Evolutionary conservation across 2,888 invertebrate genomes (phyloP).

Genomic region (Rhagium mordax): DNA sequence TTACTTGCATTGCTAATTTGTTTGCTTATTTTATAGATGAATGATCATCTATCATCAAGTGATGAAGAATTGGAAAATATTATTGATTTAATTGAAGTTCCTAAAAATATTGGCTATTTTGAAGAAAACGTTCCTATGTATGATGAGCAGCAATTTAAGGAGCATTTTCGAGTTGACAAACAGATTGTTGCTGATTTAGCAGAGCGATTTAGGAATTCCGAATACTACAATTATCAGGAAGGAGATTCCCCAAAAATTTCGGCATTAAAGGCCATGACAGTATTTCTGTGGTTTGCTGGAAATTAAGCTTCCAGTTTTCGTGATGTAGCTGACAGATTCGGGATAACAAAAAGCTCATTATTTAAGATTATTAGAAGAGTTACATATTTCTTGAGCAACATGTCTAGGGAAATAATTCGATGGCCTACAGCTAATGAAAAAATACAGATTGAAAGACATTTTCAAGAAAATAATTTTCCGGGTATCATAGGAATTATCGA

Average conservation of each 20-base stretch:
- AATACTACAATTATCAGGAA: slow-evolving; percentile 8
- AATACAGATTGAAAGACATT: neutral
- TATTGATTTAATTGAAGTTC: neutral
- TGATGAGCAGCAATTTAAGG: neutral
- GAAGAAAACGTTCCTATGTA: slow-evolving; percentile 3
- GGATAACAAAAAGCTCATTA: neutral
- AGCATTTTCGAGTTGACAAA: slow-evolving; percentile 21
- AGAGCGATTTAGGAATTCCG: neutral
- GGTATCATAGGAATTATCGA: neutral
- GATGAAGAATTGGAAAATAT: slow-evolving; percentile 25
- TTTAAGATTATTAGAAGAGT: neutral
- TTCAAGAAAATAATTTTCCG: neutral
- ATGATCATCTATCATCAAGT: slow-evolving; percentile 17
- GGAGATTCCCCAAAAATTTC: slow-evolving; percentile 3
- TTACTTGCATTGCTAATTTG: too few relatives aligned
- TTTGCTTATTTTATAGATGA: neutral
- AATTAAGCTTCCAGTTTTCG: neutral
- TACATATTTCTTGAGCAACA: neutral
- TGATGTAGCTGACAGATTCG: neutral
- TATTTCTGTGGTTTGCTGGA: slow-evolving; percentile 1
- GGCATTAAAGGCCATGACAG: neutral
- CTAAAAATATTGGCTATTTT: slow-evolving; percentile 4
- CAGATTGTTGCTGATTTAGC: neutral
- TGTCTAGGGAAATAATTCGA: neutral
- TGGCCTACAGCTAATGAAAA: slow-evolving; percentile 1